Conservation (phyloP, 2,888 invertebrate genomes). For the Helobdella robusta region DNA sequence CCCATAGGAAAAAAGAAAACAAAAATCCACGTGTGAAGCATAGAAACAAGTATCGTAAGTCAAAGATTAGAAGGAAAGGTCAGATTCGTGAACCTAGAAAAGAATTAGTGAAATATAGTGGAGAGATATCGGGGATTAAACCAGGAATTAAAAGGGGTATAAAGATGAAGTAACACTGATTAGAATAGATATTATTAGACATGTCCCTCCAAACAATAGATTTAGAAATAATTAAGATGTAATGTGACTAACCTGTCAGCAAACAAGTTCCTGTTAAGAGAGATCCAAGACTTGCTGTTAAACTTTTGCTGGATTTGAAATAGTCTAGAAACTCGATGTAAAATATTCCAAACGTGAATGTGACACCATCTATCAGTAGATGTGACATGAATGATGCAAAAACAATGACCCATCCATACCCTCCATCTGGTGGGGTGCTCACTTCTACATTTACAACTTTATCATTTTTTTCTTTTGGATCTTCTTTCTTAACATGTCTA, state of each 20-base stretch:
- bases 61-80: constrained; percentile 80
- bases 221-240: neutral
- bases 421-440: constrained; percentile 59
- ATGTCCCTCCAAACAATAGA: too few species aligned
- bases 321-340: constrained; percentile 59
- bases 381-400: constrained; percentile 84
- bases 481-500: too few species aligned
- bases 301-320: constrained; percentile 66
- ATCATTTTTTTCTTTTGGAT: too few species aligned
- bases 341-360: constrained; percentile 76
- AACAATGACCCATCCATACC: constrained; percentile 60
- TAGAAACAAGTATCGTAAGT: constrained; percentile 80
- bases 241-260: constrained; percentile 59
- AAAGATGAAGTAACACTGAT: constrained; percentile 12
- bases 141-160: constrained; percentile 19
- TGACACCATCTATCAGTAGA: constrained; percentile 84
- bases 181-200: too few species aligned
- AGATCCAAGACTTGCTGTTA: constrained; percentile 76
- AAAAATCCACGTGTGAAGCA: constrained; percentile 92
- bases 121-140: constrained; percentile 19
- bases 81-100: constrained; percentile 57
- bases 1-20: constrained; percentile 78
- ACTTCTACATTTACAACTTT: too few species aligned
- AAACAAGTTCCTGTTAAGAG: constrained; percentile 82
- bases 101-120: constrained; percentile 10